Evolutionary conservation across 2,888 invertebrate species (phyloP), one percentile per base, ranked within the genome.

Genomic region (Bombylius major): DNA sequence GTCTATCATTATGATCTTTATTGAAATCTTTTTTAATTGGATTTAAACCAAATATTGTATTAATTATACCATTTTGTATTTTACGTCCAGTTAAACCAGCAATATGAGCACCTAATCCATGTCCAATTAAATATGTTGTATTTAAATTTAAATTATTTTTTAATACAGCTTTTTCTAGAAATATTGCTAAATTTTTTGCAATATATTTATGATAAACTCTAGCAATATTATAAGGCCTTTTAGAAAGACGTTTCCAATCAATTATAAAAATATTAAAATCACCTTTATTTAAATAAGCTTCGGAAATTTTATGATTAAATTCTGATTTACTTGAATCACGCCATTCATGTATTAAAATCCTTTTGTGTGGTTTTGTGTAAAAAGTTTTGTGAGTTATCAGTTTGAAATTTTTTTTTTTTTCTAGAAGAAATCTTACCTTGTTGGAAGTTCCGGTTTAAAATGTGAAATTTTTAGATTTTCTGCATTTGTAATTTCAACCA

Each of bases 81-180:
- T 62, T 62, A 55, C 70, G 69, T 0, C 80, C 81, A 4, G 81
- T 77, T 63, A 78, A 78, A 5, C 81, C 82, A 77, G 79, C 79
- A 6, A 80, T 77, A 49, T 82, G 82, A 0, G 82, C 80, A 33
- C 82, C 82, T 56, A 82, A 69, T 63, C 81, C 81, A 61, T 82
- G 81, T 0, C 73, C 73, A 45, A 74, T 71, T 1, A 74, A 55
- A 61, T 75, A 75, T 46, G 75, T 71, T 6, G 64, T 64, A 54
- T 64, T 64, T 32, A 64, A 68, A 6, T 62, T 56, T 57, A 67
- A 65, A 45, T 68, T 69, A 0, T 78, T 76, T 63, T 82, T 81
- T 1, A 79, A 79, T 62, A 83, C 83, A 11, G 83, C 70, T 4
- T 81, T 77, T 61, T 84, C 83, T 1, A 85, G 79, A 58, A 80